phyloP scores from a whole-genome alignment of 2,797 vertebrate genomes.

The Xenopus petersii region DNA sequence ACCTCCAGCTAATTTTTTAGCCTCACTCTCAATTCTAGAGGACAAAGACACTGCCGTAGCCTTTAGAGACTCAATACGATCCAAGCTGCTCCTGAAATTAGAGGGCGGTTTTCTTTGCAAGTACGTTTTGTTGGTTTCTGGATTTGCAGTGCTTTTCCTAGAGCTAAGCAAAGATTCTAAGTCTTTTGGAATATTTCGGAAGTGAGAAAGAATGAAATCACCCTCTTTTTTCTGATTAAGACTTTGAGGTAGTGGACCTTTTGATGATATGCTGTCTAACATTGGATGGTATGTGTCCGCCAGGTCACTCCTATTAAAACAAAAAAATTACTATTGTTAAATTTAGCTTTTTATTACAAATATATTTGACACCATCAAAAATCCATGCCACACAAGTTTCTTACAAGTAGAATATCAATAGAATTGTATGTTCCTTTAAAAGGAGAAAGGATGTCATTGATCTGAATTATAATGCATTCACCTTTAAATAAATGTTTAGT shows the following conservation, averaged over 20 bases:
- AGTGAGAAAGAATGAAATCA: conserved; percentile 75
- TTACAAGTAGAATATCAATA: too few relatives aligned
- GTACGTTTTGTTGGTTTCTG: background rate
- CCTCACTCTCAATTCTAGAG: conserved; percentile 87
- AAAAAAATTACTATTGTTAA: too few relatives aligned
- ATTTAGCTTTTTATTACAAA: too few relatives aligned
- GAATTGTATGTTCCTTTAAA: too few relatives aligned
- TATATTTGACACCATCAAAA: too few relatives aligned
- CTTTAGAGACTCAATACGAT: conserved; percentile 88
- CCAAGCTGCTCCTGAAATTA: conserved; percentile 73
- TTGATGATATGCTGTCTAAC: conserved; percentile 66
- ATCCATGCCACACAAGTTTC: too few relatives aligned
- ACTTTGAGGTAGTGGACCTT: conserved; percentile 53
- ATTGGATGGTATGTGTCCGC: conserved; percentile 69
- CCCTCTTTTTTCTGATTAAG: conserved; percentile 57
- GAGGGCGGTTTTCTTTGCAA: conserved; percentile 55
- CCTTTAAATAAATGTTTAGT: too few relatives aligned
- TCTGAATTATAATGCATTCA: too few relatives aligned
- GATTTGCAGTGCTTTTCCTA: conserved; percentile 51
- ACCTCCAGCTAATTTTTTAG: conserved; percentile 80
- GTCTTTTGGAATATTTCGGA: conserved; percentile 70
- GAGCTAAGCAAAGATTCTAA: conserved; percentile 56
- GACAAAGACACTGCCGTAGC: conserved; percentile 91
- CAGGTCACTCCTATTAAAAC: conserved; percentile 73
- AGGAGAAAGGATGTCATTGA: too few relatives aligned